phyloP scores from a whole-genome alignment of 1,140 invertebrate genomes.

The Trachelipus rathkii region DNA sequence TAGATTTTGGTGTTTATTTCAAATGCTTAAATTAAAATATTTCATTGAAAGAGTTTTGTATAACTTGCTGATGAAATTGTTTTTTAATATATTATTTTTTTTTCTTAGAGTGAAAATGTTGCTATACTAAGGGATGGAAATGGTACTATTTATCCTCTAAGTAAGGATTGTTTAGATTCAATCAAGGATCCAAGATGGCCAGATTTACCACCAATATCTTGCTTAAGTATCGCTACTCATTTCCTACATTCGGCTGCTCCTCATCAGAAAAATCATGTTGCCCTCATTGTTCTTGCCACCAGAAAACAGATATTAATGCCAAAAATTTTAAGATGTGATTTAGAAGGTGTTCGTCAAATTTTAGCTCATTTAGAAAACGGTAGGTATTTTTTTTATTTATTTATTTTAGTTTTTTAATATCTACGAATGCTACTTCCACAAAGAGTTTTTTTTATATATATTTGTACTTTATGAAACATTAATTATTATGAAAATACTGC shows the following conservation, averaged over 20 bases:
- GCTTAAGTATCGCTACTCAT: constrained; percentile 74
- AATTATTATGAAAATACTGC: too few relatives aligned
- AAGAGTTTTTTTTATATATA: too few relatives aligned
- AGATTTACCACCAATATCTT: constrained; percentile 82
- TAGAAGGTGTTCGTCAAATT: constrained; percentile 77
- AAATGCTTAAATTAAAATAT: too few relatives aligned
- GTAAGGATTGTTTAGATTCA: constrained; percentile 84
- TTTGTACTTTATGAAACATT: too few relatives aligned
- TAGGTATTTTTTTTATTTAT: background rate
- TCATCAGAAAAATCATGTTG: constrained; percentile 69
- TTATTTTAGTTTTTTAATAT: too few relatives aligned
- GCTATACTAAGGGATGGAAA: constrained; percentile 89
- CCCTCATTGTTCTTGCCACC: constrained; percentile 79
- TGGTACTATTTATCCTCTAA: constrained; percentile 86
- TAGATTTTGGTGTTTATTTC: background rate
- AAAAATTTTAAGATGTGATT: constrained; percentile 81
- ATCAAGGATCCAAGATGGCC: constrained; percentile 89
- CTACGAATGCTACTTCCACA: too few relatives aligned
- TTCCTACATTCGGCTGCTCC: constrained; percentile 58
- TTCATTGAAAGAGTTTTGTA: too few relatives aligned
- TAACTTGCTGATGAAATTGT: background rate
- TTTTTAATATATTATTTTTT: background rate
- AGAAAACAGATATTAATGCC: constrained; percentile 82
- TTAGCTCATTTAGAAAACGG: constrained; percentile 54
- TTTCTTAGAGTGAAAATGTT: constrained; percentile 61